Percentiles rank a stretch among this genome's conserved stretches.
Conservation (phyloP, 2,888 invertebrate genomes). For the Saturnia japonica region DNA sequence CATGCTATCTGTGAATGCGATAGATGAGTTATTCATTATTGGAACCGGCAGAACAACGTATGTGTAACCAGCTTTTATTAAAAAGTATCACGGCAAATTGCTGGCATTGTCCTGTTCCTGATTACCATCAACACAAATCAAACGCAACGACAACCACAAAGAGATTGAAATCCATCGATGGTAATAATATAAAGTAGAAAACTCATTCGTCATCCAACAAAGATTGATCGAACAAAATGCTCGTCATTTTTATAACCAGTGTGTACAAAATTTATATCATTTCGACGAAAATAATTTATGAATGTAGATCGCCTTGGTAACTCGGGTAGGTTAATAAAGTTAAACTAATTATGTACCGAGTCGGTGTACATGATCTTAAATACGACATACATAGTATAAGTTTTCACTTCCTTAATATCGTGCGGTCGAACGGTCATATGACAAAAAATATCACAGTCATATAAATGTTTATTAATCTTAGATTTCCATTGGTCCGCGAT, state of each 20-base stretch:
- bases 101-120: too few species aligned
- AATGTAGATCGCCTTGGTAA: constrained; percentile 74
- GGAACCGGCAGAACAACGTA: too few species aligned
- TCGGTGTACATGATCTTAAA: constrained; percentile 29
- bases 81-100: too few species aligned
- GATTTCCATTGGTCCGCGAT: too few species aligned
- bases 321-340: constrained; percentile 22
- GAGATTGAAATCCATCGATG: too few species aligned
- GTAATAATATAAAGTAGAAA: background rate
- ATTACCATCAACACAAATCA: too few species aligned
- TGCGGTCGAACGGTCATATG: background rate
- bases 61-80: too few species aligned
- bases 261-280: constrained; percentile 41
- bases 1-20: too few species aligned
- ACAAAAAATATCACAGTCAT: background rate
- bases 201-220: background rate
- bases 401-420: constrained; percentile 39
- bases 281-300: constrained; percentile 63
- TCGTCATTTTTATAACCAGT: constrained; percentile 35
- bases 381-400: constrained; percentile 26
- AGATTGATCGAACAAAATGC: constrained; percentile 18
- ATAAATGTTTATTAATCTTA: background rate
- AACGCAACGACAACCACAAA: too few species aligned
- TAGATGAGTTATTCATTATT: too few species aligned
- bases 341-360: constrained; percentile 1